These are phyloP conservation scores for Margaritifera margaritifera DNA, from an alignment of 2,888 invertebrate genomes.

Conservation along the genomic window DNA sequence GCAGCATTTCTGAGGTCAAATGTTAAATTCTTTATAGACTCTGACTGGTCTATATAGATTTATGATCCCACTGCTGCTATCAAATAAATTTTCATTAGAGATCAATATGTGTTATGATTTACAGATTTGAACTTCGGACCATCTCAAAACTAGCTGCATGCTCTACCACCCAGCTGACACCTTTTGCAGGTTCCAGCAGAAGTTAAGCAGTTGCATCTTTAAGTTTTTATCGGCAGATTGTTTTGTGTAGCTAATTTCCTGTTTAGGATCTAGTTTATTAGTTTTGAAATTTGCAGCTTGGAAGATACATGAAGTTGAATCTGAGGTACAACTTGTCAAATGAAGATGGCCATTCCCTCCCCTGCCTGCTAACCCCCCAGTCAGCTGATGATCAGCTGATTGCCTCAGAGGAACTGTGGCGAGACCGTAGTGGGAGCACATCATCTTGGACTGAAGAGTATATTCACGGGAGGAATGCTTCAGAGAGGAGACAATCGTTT, in stretches of 20 bases:
- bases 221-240: neutral
- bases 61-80: too few species aligned
- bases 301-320: constrained; percentile 51
- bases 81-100: too few species aligned
- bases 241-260: neutral
- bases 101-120: too few species aligned
- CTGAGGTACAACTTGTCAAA: constrained; percentile 39
- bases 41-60: too few species aligned
- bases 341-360: constrained; percentile 12
- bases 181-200: too few species aligned
- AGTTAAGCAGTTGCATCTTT: too few species aligned
- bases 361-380: neutral
- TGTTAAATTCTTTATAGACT: too few species aligned
- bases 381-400: constrained; percentile 28
- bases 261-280: neutral
- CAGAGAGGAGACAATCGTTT: constrained; percentile 26
- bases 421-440: constrained; percentile 39
- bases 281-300: constrained; percentile 27
- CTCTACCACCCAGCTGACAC: too few species aligned
- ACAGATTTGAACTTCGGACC: too few species aligned
- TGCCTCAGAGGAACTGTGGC: constrained; percentile 36
- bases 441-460: constrained; percentile 26
- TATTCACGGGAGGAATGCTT: constrained; percentile 7
- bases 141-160: too few species aligned
- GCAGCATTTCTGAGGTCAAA: too few species aligned